Conservation (phyloP, 2,888 invertebrate genomes). For the Eilema griseolum region DNA sequence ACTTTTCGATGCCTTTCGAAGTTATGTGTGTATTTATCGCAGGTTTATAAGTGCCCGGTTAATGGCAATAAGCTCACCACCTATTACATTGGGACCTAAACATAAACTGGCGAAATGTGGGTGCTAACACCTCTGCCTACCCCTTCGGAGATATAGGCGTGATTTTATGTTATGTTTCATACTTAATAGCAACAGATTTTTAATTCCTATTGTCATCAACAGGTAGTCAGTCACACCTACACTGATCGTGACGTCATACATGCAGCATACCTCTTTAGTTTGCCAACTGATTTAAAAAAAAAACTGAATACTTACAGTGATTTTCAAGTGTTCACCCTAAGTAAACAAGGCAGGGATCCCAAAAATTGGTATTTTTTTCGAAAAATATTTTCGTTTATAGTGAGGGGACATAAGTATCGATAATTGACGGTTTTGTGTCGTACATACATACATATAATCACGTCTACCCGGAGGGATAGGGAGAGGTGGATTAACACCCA, state of each 20-base stretch:
- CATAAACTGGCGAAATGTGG: too few relatives aligned
- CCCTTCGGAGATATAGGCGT: too few relatives aligned
- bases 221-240: slow-evolving; percentile 25
- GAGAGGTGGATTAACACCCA: too few relatives aligned
- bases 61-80: too few relatives aligned
- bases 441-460: too few relatives aligned
- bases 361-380: slow-evolving; percentile 25
- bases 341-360: slow-evolving; percentile 34
- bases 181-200: not conserved
- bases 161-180: too few relatives aligned
- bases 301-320: slow-evolving; percentile 25
- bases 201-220: slow-evolving; percentile 8
- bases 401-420: slow-evolving; percentile 15
- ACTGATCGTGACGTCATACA: slow-evolving; percentile 21
- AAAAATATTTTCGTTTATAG: slow-evolving; percentile 36
- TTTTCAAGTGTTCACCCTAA: slow-evolving; percentile 48
- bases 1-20: too few relatives aligned
- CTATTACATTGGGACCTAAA: too few relatives aligned
- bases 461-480: too few relatives aligned
- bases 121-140: too few relatives aligned
- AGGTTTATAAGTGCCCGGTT: too few relatives aligned
- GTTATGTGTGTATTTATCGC: too few relatives aligned
- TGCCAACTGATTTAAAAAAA: slow-evolving; percentile 25
- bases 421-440: not conserved
- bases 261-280: slow-evolving; percentile 21